phyloP scores from a whole-genome alignment of 2,797 vertebrate genomes.

The Schizopygopsis malacanthus region DNA sequence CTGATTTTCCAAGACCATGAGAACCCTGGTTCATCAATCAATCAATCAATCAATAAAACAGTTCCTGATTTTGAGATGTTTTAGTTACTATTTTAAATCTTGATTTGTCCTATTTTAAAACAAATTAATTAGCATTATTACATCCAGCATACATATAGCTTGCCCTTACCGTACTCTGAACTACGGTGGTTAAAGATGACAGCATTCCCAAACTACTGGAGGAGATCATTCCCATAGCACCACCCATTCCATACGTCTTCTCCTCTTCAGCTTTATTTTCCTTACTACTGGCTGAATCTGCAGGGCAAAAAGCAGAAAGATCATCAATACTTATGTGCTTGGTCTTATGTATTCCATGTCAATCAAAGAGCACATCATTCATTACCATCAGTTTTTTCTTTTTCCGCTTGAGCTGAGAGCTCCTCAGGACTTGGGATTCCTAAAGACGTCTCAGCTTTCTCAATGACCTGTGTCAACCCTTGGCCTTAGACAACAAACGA shows the following conservation, averaged over 20 bases:
- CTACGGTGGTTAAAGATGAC: constrained; percentile 88
- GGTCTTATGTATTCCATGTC: not conserved
- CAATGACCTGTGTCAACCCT: constrained; percentile 92
- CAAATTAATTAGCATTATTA: not conserved
- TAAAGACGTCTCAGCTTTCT: constrained; percentile 94
- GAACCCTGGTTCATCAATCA: no score
- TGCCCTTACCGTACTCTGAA: constrained; percentile 90
- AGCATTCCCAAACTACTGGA: constrained; percentile 87
- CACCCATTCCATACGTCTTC: constrained; percentile 71
- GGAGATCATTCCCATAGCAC: constrained; percentile 89
- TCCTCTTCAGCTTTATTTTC: constrained; percentile 61
- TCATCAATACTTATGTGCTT: not conserved
- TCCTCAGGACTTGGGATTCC: constrained; percentile 92
- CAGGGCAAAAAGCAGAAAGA: not conserved
- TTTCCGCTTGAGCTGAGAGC: constrained; percentile 80
- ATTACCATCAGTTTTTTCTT: constrained; percentile 65
- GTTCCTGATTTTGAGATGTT: not conserved
- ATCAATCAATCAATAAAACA: no score
- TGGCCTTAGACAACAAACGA: constrained; percentile 79
- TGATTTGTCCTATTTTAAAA: not conserved
- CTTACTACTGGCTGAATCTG: constrained; percentile 58
- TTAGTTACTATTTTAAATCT: not conserved
- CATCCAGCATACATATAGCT: not conserved
- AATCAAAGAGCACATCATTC: constrained; percentile 14
- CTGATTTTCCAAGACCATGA: no score